Conservation (phyloP, 2,888 invertebrate genomes). For the Machimus rusticus region DNA sequence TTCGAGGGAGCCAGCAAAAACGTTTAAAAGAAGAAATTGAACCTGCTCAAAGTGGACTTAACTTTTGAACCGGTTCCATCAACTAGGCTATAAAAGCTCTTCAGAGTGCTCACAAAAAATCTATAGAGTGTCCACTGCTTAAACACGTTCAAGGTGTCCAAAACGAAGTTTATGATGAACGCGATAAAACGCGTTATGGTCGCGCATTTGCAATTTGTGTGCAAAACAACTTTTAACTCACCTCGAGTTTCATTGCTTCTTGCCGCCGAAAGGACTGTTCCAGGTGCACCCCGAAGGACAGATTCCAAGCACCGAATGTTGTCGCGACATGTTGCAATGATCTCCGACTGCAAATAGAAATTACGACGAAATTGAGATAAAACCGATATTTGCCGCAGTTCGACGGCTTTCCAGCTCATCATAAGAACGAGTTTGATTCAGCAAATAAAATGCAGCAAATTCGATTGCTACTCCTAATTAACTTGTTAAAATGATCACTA, state of each 20-base stretch:
- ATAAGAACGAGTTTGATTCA: neutral
- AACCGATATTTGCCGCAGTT: neutral
- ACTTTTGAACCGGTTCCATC: neutral
- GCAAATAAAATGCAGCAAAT: neutral
- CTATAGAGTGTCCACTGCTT: conserved; percentile 58
- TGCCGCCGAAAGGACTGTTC: conserved; percentile 65
- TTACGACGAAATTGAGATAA: neutral
- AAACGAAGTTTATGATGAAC: conserved; percentile 58
- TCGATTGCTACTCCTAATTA: neutral
- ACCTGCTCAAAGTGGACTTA: neutral
- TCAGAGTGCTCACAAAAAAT: conserved; percentile 55
- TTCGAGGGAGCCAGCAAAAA: neutral
- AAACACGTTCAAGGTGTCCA: conserved; percentile 58
- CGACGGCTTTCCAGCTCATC: neutral
- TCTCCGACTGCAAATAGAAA: conserved; percentile 72
- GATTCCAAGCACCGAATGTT: conserved; percentile 83
- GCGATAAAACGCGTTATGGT: conserved; percentile 62
- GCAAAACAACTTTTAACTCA: conserved; percentile 58
- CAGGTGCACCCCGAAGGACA: conserved; percentile 67
- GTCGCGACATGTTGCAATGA: conserved; percentile 84
- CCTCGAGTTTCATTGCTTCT: conserved; percentile 70
- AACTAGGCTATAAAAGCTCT: conserved; percentile 41
- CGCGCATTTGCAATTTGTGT: conserved; percentile 59
- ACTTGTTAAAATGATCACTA: neutral
- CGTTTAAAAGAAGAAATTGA: neutral